Percentiles rank a stretch among this genome's conserved stretches.
Evolutionary conservation across 2,797 vertebrate genomes (phyloP).

Genomic region (Sebastes paucispinis): DNA sequence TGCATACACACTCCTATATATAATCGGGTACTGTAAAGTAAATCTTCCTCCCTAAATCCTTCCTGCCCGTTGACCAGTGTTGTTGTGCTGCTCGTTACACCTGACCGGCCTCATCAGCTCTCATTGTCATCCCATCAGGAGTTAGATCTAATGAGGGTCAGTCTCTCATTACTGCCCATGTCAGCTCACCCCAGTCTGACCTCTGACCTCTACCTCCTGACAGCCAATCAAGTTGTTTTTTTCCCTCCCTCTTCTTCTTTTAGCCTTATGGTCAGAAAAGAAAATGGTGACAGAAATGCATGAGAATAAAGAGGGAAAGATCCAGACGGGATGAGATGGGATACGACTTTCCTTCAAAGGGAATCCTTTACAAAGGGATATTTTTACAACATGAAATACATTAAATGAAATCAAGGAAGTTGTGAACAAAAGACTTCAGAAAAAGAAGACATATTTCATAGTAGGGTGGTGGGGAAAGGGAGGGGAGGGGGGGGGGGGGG

Average conservation of each 20-base stretch:
- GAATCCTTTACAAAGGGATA: background rate
- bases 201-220: conserved; percentile 46
- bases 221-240: conserved; percentile 9
- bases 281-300: background rate
- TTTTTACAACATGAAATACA: background rate
- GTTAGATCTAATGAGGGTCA: conserved; percentile 65
- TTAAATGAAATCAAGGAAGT: background rate
- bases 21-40: background rate
- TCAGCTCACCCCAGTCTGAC: conserved; percentile 42
- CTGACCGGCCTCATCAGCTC: conserved; percentile 60
- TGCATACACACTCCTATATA: too few species aligned
- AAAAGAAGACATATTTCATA: background rate
- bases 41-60: background rate
- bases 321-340: background rate
- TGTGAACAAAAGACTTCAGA: background rate
- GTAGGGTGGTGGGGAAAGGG: background rate
- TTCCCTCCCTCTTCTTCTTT: background rate
- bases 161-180: conserved; percentile 54
- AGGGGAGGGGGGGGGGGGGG: background rate
- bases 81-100: conserved; percentile 51
- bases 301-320: background rate
- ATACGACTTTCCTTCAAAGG: background rate
- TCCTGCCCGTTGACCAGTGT: conserved; percentile 1
- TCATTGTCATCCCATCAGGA: conserved; percentile 57
- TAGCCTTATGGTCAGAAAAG: background rate